Conservation (phyloP, 2,888 invertebrate genomes). For the Podabrus alpinus region DNA sequence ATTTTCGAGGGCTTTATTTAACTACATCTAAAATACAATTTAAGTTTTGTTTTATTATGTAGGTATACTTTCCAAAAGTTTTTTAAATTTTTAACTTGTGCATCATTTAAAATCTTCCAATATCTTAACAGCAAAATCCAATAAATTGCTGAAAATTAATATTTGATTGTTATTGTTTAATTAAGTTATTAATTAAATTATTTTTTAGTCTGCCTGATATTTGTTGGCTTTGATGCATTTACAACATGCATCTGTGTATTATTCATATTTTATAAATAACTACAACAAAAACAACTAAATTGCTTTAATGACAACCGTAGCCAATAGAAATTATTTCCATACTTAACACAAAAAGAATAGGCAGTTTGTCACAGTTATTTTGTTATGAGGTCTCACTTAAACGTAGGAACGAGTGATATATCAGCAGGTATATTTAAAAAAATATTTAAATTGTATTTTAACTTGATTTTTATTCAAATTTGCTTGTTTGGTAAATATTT, state of each 20-base stretch:
- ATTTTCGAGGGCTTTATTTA: background rate
- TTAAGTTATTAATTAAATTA: too few species aligned
- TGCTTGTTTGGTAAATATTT: background rate
- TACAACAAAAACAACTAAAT: background rate
- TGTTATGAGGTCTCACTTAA: background rate
- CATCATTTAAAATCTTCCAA: too few species aligned
- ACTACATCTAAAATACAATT: background rate
- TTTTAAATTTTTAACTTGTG: too few species aligned
- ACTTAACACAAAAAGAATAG: background rate
- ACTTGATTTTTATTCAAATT: background rate
- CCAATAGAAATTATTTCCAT: background rate
- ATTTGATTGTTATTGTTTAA: too few species aligned
- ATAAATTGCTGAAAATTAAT: too few species aligned
- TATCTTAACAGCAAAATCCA: too few species aligned
- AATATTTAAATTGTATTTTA: background rate
- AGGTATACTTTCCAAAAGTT: background rate
- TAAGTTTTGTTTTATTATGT: background rate
- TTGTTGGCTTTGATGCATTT: too few species aligned
- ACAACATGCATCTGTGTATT: too few species aligned
- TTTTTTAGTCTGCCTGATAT: too few species aligned
- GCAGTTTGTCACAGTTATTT: background rate
- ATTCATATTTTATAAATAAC: background rate
- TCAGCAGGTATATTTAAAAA: background rate
- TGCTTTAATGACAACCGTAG: background rate
- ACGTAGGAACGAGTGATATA: background rate